These are phyloP conservation scores for Phainopepla nitens DNA, from an alignment of 2,113 vertebrate genomes.

Conservation along the genomic window DNA sequence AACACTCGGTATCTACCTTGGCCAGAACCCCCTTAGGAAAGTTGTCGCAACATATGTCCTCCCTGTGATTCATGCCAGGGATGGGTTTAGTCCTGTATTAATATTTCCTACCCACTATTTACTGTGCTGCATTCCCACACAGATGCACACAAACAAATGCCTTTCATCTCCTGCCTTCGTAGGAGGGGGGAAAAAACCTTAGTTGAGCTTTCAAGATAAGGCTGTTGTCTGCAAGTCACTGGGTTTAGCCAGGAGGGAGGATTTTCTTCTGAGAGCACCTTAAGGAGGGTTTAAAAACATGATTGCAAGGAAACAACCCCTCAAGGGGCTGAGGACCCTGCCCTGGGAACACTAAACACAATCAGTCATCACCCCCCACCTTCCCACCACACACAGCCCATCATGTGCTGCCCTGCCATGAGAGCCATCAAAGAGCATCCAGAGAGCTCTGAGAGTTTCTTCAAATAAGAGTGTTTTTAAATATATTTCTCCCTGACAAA, in stretches of 20 bases:
- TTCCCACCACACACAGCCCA: background rate
- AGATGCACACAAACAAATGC: background rate
- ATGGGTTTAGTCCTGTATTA: constrained; percentile 11
- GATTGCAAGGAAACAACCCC: background rate
- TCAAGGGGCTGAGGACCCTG: background rate
- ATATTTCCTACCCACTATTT: constrained; percentile 32
- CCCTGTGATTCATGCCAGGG: background rate
- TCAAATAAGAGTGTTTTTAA: background rate
- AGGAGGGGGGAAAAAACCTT: background rate
- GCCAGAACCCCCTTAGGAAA: constrained; percentile 46
- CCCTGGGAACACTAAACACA: background rate
- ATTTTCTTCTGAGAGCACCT: background rate
- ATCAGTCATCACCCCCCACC: background rate
- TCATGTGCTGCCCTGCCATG: accelerated
- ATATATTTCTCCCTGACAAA: constrained; percentile 4
- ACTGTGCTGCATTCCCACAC: background rate
- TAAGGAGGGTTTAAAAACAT: background rate
- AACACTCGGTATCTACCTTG: constrained; percentile 27
- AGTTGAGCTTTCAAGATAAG: constrained; percentile 30
- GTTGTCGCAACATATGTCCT: background rate
- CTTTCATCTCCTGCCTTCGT: constrained; percentile 6
- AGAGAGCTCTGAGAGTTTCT: background rate
- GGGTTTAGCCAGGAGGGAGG: background rate
- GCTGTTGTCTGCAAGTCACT: background rate
- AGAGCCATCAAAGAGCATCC: background rate